phyloP scores from a whole-genome alignment of 1,140 invertebrate species.

The Drosophila rufa region DNA sequence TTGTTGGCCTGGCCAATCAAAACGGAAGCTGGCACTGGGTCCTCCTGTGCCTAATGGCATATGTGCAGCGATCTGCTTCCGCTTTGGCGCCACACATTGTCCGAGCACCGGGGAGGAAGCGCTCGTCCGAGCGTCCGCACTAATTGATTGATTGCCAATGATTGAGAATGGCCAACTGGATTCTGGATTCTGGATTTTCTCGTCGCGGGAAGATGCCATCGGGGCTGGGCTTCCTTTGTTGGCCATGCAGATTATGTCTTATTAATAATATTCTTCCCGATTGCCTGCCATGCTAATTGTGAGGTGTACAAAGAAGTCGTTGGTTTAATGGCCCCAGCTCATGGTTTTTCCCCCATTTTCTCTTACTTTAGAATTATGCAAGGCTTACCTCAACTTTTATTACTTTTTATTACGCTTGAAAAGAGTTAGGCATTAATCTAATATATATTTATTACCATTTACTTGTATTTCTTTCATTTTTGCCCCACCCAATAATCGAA shows the following conservation, averaged over 20 bases:
- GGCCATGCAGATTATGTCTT: background rate
- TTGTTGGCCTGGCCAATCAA: constrained; percentile 37
- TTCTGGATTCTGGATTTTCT: constrained; percentile 15
- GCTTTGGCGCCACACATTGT: constrained; percentile 45
- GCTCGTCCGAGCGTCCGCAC: constrained; percentile 25
- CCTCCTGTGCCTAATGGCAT: background rate
- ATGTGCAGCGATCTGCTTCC: constrained; percentile 18
- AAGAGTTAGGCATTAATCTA: too few relatives aligned
- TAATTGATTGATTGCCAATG: constrained; percentile 47
- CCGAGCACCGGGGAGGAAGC: constrained; percentile 21
- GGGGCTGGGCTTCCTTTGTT: constrained; percentile 15
- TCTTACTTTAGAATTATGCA: background rate
- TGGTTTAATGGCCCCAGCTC: background rate
- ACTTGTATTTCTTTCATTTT: background rate
- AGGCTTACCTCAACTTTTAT: background rate
- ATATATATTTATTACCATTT: background rate
- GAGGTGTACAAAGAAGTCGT: background rate
- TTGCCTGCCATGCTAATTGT: background rate
- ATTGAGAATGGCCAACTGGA: constrained; percentile 16
- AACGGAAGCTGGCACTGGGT: constrained; percentile 43
- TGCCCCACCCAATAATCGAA: background rate
- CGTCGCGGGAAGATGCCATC: constrained; percentile 19
- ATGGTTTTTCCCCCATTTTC: background rate
- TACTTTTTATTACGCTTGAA: too few relatives aligned
- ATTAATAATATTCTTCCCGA: constrained; percentile 7